Conservation (phyloP, 2,113 vertebrate species). For the Eulemur rufifrons region DNA sequence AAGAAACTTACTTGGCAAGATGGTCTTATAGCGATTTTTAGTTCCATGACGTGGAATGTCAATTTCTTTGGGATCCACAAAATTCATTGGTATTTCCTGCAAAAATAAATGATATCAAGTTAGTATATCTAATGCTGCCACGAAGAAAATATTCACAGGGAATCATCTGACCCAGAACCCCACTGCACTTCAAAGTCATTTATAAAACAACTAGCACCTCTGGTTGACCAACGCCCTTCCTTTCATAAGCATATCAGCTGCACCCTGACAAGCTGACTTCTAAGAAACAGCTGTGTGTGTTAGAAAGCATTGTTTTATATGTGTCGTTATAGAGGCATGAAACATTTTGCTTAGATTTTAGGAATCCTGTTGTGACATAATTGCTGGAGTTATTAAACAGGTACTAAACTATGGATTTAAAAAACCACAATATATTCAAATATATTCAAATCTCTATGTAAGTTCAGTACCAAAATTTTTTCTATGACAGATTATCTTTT, state of each 20-base stretch:
- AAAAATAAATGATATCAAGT: slow-evolving; percentile 79
- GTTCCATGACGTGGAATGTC: slow-evolving; percentile 94
- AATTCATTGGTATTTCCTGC: slow-evolving; percentile 99
- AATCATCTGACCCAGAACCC: slow-evolving; percentile 69
- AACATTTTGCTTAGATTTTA: slow-evolving; percentile 46
- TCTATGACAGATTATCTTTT: background rate
- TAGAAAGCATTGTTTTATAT: slow-evolving; percentile 63
- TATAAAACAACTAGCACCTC: slow-evolving; percentile 77
- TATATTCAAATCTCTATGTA: background rate
- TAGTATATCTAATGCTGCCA: slow-evolving; percentile 75
- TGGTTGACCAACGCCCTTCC: slow-evolving; percentile 81
- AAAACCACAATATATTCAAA: background rate
- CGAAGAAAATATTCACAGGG: slow-evolving; percentile 81
- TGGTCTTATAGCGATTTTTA: slow-evolving; percentile 98
- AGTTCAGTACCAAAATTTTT: background rate
- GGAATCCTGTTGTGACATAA: background rate
- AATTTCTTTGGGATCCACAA: slow-evolving; percentile 97
- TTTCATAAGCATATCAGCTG: slow-evolving; percentile 77
- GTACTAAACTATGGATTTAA: background rate
- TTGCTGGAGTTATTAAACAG: background rate
- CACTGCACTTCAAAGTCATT: slow-evolving; percentile 80
- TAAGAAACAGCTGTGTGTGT: slow-evolving; percentile 68
- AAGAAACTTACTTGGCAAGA: slow-evolving; percentile 95
- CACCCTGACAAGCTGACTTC: slow-evolving; percentile 64
- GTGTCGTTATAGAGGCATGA: slow-evolving; percentile 51